Evolutionary conservation across 2,888 invertebrate species (phyloP).

Genomic region (Drosophila atripex): DNA sequence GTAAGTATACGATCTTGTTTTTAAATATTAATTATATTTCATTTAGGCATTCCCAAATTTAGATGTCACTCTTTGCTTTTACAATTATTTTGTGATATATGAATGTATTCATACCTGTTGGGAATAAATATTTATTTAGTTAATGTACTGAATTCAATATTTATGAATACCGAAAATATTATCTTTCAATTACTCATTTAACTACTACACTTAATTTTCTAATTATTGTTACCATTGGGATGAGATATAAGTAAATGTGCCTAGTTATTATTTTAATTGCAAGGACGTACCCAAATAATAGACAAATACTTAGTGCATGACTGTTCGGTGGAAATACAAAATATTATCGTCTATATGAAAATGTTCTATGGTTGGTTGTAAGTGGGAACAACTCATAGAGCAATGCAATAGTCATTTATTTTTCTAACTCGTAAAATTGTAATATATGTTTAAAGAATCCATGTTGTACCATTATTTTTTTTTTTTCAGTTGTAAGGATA

Average conservation of each 20-base stretch:
- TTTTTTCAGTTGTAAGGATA: not conserved
- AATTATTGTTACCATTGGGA: conserved; percentile 84
- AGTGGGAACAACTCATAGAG: not conserved
- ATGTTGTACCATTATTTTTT: no score
- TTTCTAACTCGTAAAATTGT: no score
- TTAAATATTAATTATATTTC: not conserved
- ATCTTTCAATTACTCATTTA: conserved; percentile 36
- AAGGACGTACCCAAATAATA: conserved; percentile 9
- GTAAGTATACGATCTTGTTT: conserved; percentile 3
- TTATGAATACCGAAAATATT: conserved; percentile 35
- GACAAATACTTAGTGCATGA: not conserved
- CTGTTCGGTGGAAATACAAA: not conserved
- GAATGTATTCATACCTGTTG: conserved; percentile 20
- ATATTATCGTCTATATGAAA: not conserved
- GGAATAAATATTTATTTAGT: conserved; percentile 27
- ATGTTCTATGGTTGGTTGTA: not conserved
- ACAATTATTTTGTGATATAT: conserved; percentile 21
- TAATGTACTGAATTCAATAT: conserved; percentile 44
- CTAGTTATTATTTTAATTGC: conserved; percentile 17
- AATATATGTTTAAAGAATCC: no score
- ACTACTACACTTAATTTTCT: conserved; percentile 81
- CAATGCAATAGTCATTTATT: no score
- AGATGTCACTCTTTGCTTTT: conserved; percentile 7
- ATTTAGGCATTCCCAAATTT: conserved; percentile 22
- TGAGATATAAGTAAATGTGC: conserved; percentile 72